These are phyloP conservation scores for Heloderma charlesbogerti DNA, from an alignment of 2,113 vertebrate genomes.

Conservation along the genomic window DNA sequence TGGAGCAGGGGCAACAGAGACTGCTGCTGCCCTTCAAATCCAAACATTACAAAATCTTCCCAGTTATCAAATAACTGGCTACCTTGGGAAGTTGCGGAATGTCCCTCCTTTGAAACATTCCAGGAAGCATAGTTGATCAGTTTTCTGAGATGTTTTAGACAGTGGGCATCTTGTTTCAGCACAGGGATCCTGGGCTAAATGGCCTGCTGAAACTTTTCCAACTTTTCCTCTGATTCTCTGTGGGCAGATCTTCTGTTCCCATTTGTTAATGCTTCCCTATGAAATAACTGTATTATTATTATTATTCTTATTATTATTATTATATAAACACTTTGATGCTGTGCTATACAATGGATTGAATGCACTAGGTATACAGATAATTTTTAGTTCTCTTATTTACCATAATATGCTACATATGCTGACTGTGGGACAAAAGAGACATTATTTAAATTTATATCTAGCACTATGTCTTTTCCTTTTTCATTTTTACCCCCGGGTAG, in stretches of 20 bases:
- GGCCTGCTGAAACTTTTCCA: background rate
- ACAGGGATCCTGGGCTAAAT: background rate
- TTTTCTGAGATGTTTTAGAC: background rate
- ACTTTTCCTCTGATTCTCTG: background rate
- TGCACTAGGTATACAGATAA: slow-evolving; percentile 38
- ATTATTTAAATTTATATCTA: too few relatives aligned
- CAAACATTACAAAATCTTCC: background rate
- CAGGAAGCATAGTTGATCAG: background rate
- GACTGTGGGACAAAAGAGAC: background rate
- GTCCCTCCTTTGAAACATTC: background rate
- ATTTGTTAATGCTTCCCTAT: slow-evolving; percentile 31
- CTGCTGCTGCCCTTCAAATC: background rate
- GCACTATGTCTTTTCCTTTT: too few relatives aligned
- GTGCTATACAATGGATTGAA: background rate
- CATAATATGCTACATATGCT: background rate
- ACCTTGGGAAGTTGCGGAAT: background rate
- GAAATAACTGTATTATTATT: slow-evolving; percentile 40
- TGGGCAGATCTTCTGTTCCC: slow-evolving; percentile 1
- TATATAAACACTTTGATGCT: slow-evolving; percentile 22
- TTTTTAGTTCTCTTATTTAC: background rate
- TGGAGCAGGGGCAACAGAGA: background rate
- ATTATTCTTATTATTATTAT: too few relatives aligned
- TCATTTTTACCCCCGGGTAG: too few relatives aligned
- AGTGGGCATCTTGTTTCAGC: background rate
- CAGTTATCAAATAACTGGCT: background rate